A percentile compares a stretch with the other conserved stretches of the same genome.
These are phyloP conservation scores for Camponotus fellah DNA, from an alignment of 2,888 invertebrate genomes.

Conservation along the genomic window DNA sequence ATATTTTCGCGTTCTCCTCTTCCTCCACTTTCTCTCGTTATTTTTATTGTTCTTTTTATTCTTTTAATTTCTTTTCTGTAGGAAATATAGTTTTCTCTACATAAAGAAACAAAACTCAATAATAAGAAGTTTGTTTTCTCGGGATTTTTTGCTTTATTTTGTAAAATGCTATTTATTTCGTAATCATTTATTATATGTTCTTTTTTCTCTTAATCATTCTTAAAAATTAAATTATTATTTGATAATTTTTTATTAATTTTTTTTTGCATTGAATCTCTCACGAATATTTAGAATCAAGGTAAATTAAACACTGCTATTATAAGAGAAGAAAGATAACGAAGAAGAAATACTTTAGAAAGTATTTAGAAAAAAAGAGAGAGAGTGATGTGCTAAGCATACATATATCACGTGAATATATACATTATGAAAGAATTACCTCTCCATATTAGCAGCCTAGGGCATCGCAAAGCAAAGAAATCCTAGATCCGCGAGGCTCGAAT, in stretches of 20 bases:
- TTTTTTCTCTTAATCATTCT: neutral
- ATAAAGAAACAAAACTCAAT: neutral
- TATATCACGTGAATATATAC: neutral
- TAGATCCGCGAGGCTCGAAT: conserved; percentile 7
- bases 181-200: neutral
- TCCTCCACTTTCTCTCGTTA: neutral
- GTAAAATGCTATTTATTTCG: neutral
- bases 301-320: neutral
- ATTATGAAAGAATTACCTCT: conserved; percentile 20
- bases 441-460: neutral
- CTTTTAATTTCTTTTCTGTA: neutral
- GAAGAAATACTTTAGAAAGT: no score
- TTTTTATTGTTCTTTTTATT: neutral
- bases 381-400: neutral
- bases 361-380: conserved; percentile 8
- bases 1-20: neutral
- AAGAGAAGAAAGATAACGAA: no score
- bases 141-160: neutral
- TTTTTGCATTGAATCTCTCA: neutral
- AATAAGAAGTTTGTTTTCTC: neutral
- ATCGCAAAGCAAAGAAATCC: conserved; percentile 9
- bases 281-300: neutral
- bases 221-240: neutral
- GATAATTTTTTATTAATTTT: neutral
- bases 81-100: neutral